Conservation (phyloP, 2,113 vertebrate species). For the Barbus barbus region DNA sequence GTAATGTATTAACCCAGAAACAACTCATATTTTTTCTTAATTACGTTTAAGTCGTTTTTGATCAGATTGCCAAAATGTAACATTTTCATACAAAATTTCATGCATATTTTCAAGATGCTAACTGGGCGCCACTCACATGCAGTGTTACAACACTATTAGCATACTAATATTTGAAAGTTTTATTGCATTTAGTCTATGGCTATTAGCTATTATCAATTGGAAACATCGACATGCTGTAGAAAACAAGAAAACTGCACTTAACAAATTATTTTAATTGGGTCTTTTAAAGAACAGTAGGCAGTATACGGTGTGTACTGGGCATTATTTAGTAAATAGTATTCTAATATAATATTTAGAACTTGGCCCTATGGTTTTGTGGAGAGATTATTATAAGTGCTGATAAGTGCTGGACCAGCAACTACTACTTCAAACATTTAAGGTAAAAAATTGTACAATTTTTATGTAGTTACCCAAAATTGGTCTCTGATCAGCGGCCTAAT, state of each 20-base stretch:
- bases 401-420: constrained; percentile 5
- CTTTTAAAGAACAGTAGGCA: not conserved
- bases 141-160: not conserved
- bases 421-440: not conserved
- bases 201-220: not conserved
- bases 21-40: too few species aligned
- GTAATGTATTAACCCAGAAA: not conserved
- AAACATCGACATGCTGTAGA: not conserved
- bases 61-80: not conserved
- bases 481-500: not conserved
- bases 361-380: not conserved
- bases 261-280: too few species aligned
- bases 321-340: not conserved
- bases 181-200: not conserved
- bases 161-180: not conserved
- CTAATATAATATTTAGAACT: not conserved
- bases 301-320: not conserved
- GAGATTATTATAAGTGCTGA: not conserved
- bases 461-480: not conserved
- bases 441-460: not conserved
- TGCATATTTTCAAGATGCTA: not conserved
- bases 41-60: not conserved
- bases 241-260: not conserved
- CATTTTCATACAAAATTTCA: not conserved
- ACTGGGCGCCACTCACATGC: not conserved